Conservation (phyloP, 2,113 vertebrate species). For the Oplegnathus fasciatus region DNA sequence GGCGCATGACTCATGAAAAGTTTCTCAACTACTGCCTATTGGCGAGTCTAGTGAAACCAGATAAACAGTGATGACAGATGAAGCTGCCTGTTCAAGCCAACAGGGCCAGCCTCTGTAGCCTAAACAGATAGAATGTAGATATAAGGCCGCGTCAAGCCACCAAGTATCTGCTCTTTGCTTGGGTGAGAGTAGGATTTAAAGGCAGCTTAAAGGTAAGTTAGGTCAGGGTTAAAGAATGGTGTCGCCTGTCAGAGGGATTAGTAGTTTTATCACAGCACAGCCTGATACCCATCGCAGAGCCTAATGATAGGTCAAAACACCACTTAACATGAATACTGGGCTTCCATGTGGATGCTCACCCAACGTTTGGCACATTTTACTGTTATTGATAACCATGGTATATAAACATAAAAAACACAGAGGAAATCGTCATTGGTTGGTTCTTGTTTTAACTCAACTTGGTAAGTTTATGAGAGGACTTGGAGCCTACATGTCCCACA, state of each 20-base stretch:
- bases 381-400: neutral
- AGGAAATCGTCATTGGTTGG: neutral
- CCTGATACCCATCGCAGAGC: no score
- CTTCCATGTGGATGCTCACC: neutral
- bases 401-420: neutral
- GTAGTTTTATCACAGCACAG: neutral
- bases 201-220: neutral
- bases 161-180: neutral
- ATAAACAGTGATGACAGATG: no score
- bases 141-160: neutral
- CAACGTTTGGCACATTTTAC: neutral
- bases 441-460: neutral
- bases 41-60: no score
- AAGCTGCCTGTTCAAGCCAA: no score
- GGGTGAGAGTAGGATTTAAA: neutral
- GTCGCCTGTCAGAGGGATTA: neutral
- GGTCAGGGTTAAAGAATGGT: neutral
- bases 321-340: neutral
- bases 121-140: neutral
- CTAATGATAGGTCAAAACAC: neutral
- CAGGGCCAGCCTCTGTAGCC: no score
- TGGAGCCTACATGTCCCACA: neutral
- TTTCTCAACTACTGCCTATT: no score
- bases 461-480: conserved; percentile 29
- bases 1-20: no score